A percentile compares a stretch with the other conserved stretches of the same genome.
phyloP scores from a whole-genome alignment of 2,888 invertebrate genomes.

The Heliconius aoede region DNA sequence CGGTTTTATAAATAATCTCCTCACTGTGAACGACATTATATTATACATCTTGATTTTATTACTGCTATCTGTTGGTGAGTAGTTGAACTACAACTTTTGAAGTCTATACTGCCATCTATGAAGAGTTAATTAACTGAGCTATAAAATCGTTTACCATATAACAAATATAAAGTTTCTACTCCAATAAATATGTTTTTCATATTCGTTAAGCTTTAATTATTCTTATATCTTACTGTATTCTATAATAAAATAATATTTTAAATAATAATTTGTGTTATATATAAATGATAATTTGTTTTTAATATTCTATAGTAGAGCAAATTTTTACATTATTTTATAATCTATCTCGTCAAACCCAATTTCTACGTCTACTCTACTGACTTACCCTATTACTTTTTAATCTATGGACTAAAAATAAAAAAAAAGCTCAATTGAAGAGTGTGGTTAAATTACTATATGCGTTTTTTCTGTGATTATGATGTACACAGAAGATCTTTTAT shows the following conservation, averaged over 20 bases:
- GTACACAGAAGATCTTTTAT: neutral
- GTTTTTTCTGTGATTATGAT: constrained; percentile 32
- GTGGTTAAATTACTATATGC: constrained; percentile 28
- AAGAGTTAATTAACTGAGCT: neutral
- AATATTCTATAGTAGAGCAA: neutral
- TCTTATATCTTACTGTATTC: neutral
- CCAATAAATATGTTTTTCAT: neutral
- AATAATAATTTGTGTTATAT: neutral
- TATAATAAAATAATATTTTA: no score
- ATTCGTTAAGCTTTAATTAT: neutral
- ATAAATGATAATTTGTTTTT: neutral
- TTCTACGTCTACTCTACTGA: neutral
- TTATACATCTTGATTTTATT: neutral
- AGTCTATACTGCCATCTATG: neutral
- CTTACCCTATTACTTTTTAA: constrained; percentile 32
- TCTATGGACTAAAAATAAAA: constrained; percentile 28
- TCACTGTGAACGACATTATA: neutral
- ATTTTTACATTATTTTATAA: neutral
- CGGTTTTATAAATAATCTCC: neutral
- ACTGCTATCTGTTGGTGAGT: constrained; percentile 4
- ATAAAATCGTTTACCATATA: neutral
- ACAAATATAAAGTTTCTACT: neutral
- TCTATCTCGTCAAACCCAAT: neutral
- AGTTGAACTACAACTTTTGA: neutral
- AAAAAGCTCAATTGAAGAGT: constrained; percentile 31